phyloP scores from a whole-genome alignment of 2,113 vertebrate species.

The Entosphenus tridentatus region DNA sequence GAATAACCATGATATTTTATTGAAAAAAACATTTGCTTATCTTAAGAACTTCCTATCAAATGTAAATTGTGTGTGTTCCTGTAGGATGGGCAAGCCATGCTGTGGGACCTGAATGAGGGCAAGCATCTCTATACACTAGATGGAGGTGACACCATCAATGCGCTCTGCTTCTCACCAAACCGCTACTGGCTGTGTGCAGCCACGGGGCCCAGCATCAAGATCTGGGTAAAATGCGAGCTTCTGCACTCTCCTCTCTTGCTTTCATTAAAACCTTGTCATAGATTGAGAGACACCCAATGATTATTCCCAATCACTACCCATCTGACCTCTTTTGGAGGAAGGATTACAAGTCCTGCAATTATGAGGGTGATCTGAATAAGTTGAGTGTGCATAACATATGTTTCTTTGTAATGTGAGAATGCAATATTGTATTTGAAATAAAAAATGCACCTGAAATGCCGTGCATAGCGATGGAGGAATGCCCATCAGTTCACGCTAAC shows the following conservation, averaged over 20 bases:
- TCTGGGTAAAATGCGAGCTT: conserved; percentile 38
- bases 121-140: conserved; percentile 86
- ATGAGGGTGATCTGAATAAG: conserved; percentile 19
- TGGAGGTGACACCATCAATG: conserved; percentile 71
- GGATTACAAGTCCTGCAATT: conserved; percentile 14
- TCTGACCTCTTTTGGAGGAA: conserved; percentile 23
- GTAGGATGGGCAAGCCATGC: conserved; percentile 81
- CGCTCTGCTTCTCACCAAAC: conserved; percentile 87
- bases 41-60: background rate
- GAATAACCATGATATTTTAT: too few species aligned
- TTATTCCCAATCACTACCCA: conserved; percentile 33
- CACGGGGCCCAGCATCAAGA: conserved; percentile 90
- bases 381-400: background rate
- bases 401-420: background rate
- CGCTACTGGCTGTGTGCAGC: conserved; percentile 96
- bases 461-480: background rate
- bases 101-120: conserved; percentile 91
- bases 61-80: background rate
- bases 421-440: background rate
- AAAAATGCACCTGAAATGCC: background rate
- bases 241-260: background rate
- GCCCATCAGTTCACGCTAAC: too few species aligned
- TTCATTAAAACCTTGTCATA: conserved; percentile 11
- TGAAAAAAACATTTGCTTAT: background rate
- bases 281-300: conserved; percentile 20